phyloP scores from a whole-genome alignment of 2,113 vertebrate genomes.

The Crotophaga sulcirostris region DNA sequence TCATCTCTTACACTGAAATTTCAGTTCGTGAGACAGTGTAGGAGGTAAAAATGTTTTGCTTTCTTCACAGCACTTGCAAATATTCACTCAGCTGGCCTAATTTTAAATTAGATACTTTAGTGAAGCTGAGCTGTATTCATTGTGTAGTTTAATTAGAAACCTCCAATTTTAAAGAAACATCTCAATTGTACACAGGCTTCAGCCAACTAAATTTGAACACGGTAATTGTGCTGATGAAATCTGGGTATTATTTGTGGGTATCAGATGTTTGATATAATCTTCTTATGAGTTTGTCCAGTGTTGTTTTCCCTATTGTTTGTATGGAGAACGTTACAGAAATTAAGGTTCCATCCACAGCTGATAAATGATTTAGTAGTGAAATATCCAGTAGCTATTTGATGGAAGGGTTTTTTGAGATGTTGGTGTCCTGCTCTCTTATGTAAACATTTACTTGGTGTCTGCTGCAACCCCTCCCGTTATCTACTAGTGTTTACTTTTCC shows the following conservation, averaged over 20 bases:
- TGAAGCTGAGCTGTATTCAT: background rate
- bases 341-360: background rate
- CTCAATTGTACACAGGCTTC: background rate
- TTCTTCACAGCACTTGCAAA: background rate
- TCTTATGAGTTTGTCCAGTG: background rate
- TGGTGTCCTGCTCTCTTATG: background rate
- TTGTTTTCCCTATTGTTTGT: background rate
- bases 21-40: background rate
- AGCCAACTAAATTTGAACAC: background rate
- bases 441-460: background rate
- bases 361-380: background rate
- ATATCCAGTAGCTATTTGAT: no score
- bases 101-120: background rate
- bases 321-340: background rate
- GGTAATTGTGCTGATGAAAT: background rate
- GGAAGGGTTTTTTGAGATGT: background rate
- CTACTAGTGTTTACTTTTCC: background rate
- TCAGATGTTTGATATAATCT: background rate
- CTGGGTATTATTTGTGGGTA: background rate
- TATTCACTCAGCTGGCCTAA: background rate
- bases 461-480: background rate
- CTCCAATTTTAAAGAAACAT: background rate
- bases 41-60: background rate
- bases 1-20: background rate
- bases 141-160: background rate